Conservation (phyloP, 2,113 vertebrate species). For the Hemiscyllium ocellatum region DNA sequence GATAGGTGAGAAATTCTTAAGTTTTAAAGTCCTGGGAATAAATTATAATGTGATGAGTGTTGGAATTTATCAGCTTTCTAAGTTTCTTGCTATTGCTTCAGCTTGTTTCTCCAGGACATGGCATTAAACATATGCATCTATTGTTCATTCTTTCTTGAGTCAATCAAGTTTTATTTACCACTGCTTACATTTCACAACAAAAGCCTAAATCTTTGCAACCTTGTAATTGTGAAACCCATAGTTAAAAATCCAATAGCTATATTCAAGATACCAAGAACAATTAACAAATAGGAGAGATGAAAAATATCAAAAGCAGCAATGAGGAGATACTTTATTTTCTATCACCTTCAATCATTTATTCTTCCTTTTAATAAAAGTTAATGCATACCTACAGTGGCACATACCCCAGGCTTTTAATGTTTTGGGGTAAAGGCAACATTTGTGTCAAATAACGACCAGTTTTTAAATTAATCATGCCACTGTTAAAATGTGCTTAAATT, state of each 20-base stretch:
- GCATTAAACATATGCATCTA: not conserved
- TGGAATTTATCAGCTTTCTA: not conserved
- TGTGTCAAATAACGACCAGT: not conserved
- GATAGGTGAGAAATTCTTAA: not conserved
- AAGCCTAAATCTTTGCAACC: not conserved
- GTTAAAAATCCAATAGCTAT: not conserved
- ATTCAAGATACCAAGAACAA: not conserved
- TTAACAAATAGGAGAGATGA: not conserved
- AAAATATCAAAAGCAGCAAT: not conserved
- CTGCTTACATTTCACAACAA: not conserved
- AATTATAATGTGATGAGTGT: not conserved
- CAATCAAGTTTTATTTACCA: not conserved
- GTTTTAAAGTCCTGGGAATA: not conserved
- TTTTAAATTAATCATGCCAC: not conserved
- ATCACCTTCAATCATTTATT: not conserved
- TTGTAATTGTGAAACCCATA: not conserved
- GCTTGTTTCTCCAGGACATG: not conserved
- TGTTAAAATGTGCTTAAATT: not conserved
- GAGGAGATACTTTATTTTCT: not conserved
- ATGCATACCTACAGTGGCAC: not conserved
- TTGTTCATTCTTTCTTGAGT: not conserved
- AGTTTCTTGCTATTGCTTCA: not conserved
- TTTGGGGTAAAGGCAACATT: not conserved
- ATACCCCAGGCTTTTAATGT: not conserved
- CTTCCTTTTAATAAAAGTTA: not conserved